phyloP scores from a whole-genome alignment of 2,113 vertebrate species.

The Rhinolophus sinicus region DNA sequence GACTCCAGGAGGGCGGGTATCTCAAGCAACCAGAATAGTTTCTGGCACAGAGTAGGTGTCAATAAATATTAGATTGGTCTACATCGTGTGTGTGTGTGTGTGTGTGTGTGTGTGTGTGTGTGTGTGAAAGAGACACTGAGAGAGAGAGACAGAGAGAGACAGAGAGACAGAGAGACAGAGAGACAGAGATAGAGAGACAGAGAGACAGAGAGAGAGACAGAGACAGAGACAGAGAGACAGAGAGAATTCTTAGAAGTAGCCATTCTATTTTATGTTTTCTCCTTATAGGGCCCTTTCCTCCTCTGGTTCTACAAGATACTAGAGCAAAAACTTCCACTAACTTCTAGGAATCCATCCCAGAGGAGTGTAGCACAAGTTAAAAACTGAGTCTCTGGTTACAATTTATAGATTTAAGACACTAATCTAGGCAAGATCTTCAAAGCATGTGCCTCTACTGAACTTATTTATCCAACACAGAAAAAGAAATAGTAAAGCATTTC shows the following conservation, averaged over 20 bases:
- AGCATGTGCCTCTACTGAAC: constrained; percentile 51
- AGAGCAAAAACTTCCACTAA: background rate
- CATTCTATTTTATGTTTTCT: background rate
- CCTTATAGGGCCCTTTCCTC: background rate
- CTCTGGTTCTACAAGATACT: background rate
- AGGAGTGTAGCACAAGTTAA: background rate
- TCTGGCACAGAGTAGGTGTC: background rate
- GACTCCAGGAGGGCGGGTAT: background rate
- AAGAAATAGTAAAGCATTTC: constrained; percentile 51
- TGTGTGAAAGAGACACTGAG: too few relatives aligned
- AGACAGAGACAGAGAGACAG: background rate
- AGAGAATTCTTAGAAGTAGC: background rate
- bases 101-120: too few relatives aligned
- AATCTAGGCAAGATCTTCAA: constrained; percentile 65
- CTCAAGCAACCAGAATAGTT: background rate
- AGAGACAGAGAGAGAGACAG: background rate
- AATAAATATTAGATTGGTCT: background rate
- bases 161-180: background rate
- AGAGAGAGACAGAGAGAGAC: background rate
- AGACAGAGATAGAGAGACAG: background rate
- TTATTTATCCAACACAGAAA: constrained; percentile 66
- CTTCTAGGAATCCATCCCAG: background rate
- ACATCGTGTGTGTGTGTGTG: background rate
- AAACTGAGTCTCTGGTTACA: background rate
- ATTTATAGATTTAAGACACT: background rate